Conservation (phyloP, 2,797 vertebrate species). For the Tolypeutes matacus region DNA sequence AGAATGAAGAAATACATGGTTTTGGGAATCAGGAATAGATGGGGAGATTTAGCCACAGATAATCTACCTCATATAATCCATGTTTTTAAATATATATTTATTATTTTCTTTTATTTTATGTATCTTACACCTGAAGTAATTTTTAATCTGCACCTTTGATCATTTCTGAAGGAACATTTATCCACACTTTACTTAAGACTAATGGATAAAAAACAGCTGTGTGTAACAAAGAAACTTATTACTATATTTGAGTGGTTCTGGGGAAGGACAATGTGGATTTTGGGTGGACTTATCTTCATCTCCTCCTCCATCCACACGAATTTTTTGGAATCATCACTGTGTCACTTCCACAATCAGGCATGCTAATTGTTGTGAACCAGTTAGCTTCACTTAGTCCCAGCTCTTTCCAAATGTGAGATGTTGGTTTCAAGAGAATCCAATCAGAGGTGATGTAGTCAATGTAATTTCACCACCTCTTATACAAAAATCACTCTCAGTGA, state of each 20-base stretch:
- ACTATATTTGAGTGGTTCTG: not conserved
- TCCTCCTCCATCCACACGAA: not conserved
- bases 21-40: not conserved
- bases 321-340: not conserved
- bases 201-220: not conserved
- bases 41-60: not conserved
- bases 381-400: slow-evolving; percentile 2
- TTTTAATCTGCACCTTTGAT: not conserved
- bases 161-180: not conserved
- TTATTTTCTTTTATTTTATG: not conserved
- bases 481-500: not conserved
- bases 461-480: not conserved
- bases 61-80: not conserved
- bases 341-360: not conserved
- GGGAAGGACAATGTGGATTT: not conserved
- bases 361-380: not conserved
- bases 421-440: not conserved
- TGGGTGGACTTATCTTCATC: not conserved
- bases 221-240: not conserved
- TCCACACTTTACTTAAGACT: not conserved
- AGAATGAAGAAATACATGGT: not conserved
- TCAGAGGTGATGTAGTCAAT: not conserved
- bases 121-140: not conserved
- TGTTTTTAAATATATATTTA: not conserved
- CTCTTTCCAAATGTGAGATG: not conserved